Percentiles rank a stretch among this genome's conserved stretches.
These are phyloP conservation scores for Colletes gigas DNA, from an alignment of 1,140 invertebrate genomes.

Conservation along the genomic window DNA sequence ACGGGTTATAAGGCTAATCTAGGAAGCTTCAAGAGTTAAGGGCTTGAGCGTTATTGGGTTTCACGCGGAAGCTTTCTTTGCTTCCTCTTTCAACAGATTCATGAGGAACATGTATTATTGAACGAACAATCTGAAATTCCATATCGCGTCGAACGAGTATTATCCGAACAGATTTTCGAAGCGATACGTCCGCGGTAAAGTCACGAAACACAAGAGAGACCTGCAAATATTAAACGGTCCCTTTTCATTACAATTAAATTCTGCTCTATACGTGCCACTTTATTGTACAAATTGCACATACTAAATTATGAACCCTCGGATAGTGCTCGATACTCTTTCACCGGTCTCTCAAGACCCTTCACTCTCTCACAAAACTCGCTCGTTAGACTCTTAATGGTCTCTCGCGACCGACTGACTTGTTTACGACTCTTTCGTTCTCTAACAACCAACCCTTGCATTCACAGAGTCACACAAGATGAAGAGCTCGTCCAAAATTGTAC, in stretches of 20 bases:
- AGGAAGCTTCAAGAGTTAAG: no score
- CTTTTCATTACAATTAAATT: background rate
- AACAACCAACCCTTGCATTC: background rate
- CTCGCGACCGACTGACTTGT: background rate
- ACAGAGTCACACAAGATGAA: background rate
- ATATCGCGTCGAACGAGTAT: background rate
- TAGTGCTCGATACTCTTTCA: slow-evolving; percentile 3
- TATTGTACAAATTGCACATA: background rate
- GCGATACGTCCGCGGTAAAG: no score
- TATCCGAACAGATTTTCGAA: no score
- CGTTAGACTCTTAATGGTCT: slow-evolving; percentile 22
- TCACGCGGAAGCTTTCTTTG: no score
- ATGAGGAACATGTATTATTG: no score
- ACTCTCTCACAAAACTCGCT: slow-evolving; percentile 6
- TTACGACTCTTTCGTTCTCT: background rate
- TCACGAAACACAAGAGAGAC: no score
- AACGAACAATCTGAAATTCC: background rate
- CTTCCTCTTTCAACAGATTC: no score
- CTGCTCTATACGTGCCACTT: background rate
- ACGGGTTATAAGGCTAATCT: no score
- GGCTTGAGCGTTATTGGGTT: no score
- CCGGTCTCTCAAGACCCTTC: slow-evolving; percentile 8
- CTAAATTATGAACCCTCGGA: slow-evolving; percentile 22
- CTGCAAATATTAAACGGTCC: no score
- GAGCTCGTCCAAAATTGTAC: background rate